Conservation (phyloP, 2,113 vertebrate species). For the Lepisosteus oculatus region DNA sequence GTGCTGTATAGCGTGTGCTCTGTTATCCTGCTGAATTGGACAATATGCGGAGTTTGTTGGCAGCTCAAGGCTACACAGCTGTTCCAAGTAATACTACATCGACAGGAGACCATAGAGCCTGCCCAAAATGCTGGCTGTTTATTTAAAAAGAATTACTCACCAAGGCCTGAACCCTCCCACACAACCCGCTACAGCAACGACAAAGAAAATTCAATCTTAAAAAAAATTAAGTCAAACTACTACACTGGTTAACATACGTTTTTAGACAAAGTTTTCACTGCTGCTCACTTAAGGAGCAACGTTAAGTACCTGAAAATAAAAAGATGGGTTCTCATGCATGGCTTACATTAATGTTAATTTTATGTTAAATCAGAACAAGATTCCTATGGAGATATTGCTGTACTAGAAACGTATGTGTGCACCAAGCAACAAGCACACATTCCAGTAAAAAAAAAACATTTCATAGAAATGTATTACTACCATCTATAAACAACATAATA, state of each 20-base stretch:
- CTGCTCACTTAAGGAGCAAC: background rate
- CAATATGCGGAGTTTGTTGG: constrained; percentile 4
- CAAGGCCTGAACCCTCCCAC: background rate
- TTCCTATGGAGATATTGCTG: too few species aligned
- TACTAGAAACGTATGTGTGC: background rate
- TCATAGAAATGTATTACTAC: background rate
- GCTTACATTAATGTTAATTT: background rate
- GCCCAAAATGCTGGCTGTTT: too few species aligned
- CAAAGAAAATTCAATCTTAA: background rate
- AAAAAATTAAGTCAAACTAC: background rate
- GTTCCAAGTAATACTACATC: background rate
- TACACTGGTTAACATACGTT: background rate
- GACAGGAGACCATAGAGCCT: background rate
- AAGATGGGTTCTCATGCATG: background rate
- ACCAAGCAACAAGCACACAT: background rate
- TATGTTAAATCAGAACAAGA: background rate
- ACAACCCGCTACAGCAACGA: background rate
- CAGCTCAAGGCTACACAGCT: constrained; percentile 5
- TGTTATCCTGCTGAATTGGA: background rate
- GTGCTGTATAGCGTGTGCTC: background rate
- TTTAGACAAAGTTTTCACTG: background rate
- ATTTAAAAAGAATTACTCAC: background rate
- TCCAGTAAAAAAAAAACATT: background rate
- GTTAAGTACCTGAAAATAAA: background rate
- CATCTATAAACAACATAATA: background rate